Evolutionary conservation across 2,113 vertebrate genomes (phyloP).

Genomic region (Tetrao urogallus): DNA sequence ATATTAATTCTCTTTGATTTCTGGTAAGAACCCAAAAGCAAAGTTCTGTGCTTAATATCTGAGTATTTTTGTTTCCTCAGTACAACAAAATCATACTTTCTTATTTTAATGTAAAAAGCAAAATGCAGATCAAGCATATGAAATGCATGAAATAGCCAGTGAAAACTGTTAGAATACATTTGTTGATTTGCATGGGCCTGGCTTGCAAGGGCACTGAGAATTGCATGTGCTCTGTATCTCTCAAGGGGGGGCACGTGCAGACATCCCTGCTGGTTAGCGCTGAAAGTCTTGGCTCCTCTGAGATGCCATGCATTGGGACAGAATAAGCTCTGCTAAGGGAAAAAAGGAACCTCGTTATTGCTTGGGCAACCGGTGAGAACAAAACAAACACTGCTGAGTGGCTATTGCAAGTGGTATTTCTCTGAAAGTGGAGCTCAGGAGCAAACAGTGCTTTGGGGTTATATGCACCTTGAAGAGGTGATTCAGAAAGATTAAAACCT

Average conservation of each 20-base stretch:
- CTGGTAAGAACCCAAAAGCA: slow-evolving; percentile 48
- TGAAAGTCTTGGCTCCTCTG: not conserved
- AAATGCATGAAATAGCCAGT: rapidly evolving
- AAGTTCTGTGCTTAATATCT: not conserved
- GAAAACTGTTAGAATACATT: not conserved
- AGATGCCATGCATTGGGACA: not conserved
- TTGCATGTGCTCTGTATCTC: not conserved
- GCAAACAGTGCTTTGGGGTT: not conserved
- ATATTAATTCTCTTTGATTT: slow-evolving; percentile 38
- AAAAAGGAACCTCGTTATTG: not conserved
- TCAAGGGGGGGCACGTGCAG: rapidly evolving
- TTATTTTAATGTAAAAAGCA: not conserved
- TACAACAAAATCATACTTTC: not conserved
- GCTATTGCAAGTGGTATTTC: not conserved
- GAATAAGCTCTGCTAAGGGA: not conserved
- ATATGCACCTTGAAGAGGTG: not conserved
- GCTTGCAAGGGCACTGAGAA: not conserved
- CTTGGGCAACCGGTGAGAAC: not conserved
- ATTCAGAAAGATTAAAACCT: rapidly evolving
- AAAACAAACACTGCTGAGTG: not conserved
- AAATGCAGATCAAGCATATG: not conserved
- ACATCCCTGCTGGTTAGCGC: not conserved
- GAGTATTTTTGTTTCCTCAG: not conserved
- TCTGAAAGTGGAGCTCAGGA: not conserved
- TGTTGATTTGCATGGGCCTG: not conserved